Evolutionary conservation across 2,888 invertebrate species (phyloP).

Genomic region (Leptopilina myrica): DNA sequence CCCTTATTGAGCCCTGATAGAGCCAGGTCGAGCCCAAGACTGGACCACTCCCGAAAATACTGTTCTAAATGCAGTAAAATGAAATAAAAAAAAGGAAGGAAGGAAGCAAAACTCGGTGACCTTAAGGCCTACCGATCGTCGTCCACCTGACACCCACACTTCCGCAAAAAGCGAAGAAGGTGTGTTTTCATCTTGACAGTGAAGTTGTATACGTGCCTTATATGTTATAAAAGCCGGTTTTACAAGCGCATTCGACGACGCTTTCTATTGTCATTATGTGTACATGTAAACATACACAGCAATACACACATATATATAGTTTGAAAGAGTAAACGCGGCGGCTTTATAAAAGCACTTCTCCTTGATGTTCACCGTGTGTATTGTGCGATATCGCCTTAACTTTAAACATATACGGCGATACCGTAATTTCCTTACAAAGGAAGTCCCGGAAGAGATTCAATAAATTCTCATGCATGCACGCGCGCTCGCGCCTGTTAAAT

Average conservation of each 20-base stretch:
- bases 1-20: too few species aligned
- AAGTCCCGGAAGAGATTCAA: conserved; percentile 32
- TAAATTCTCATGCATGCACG: conserved; percentile 19
- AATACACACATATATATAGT: neutral
- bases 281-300: too few species aligned
- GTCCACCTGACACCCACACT: conserved; percentile 50
- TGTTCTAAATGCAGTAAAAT: too few species aligned
- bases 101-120: conserved; percentile 14
- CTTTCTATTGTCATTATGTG: conserved; percentile 46
- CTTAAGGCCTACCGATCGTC: conserved; percentile 4
- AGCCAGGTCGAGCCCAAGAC: too few species aligned
- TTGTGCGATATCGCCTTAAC: conserved; percentile 41
- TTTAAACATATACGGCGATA: conserved; percentile 42
- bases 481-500: neutral
- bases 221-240: conserved; percentile 46
- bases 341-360: conserved; percentile 43
- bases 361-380: conserved; percentile 18
- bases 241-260: conserved; percentile 46
- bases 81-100: neutral
- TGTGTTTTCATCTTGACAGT: conserved; percentile 19
- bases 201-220: conserved; percentile 31
- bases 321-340: conserved; percentile 39
- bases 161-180: conserved; percentile 44
- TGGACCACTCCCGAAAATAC: too few species aligned
- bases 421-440: conserved; percentile 44